Evolutionary conservation across 2,888 invertebrate species (phyloP).

Genomic region (Leptarthrus brevirostris): DNA sequence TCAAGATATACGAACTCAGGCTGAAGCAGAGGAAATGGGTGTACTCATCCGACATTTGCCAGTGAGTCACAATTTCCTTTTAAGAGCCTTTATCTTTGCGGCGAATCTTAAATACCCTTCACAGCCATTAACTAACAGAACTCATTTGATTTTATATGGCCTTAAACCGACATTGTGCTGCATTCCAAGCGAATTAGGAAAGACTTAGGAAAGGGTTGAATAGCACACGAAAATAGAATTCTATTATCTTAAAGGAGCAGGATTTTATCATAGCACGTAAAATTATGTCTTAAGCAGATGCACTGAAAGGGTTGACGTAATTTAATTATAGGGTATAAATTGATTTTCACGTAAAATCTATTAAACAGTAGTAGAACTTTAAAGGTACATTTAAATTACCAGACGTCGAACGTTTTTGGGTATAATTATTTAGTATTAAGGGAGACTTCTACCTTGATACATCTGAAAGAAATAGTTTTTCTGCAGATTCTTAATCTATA

Average conservation of each 20-base stretch:
- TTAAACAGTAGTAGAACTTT: too few relatives aligned
- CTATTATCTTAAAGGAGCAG: not conserved
- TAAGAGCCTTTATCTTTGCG: not conserved
- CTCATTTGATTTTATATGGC: slow-evolving; percentile 4
- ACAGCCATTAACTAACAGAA: not conserved
- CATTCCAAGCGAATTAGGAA: not conserved
- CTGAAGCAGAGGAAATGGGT: not conserved
- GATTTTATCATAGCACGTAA: not conserved
- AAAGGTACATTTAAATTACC: too few relatives aligned
- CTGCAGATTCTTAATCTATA: too few relatives aligned
- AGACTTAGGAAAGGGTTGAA: not conserved
- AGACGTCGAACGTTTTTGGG: too few relatives aligned
- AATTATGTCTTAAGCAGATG: not conserved
- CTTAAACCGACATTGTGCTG: not conserved
- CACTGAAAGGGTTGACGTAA: not conserved
- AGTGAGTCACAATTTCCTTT: slow-evolving; percentile 6
- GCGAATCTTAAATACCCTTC: not conserved
- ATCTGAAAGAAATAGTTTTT: too few relatives aligned
- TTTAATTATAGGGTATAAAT: not conserved
- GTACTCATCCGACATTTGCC: not conserved
- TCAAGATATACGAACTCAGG: not conserved
- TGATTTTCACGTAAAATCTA: not conserved
- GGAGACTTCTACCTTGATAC: too few relatives aligned
- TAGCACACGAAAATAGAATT: not conserved
- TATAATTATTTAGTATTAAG: too few relatives aligned